Evolutionary conservation across 92 coral and sea anemone species (phyloP).

Genomic region (Virgularia gustaviana): DNA sequence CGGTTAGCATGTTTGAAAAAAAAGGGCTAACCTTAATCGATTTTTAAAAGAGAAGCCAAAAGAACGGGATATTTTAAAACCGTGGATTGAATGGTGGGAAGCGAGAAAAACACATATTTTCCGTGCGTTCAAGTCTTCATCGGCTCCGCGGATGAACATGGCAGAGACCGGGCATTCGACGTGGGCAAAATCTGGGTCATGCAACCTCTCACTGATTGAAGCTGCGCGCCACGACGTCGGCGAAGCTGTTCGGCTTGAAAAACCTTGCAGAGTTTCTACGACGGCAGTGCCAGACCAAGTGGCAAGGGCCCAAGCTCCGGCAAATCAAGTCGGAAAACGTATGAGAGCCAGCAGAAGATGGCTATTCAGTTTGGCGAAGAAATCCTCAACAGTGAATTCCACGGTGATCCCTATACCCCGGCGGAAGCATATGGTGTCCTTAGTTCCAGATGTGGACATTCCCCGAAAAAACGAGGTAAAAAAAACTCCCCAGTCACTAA

Average conservation of each 20-base stretch:
- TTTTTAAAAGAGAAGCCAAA: conserved; percentile 33
- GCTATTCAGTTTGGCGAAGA: conserved; percentile 20
- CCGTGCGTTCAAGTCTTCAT: conserved; percentile 32
- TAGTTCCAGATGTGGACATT: neutral
- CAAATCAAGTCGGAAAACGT: neutral
- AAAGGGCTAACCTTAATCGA: conserved; percentile 40
- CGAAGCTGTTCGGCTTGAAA: conserved; percentile 36
- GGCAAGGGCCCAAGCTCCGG: conserved; percentile 38
- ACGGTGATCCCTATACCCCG: conserved; percentile 34
- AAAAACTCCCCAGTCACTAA: too few species aligned
- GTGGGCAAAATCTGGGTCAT: conserved; percentile 38
- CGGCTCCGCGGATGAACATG: conserved; percentile 36
- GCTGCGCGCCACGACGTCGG: conserved; percentile 54
- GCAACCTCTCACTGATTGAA: conserved; percentile 29
- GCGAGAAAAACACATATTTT: conserved; percentile 48
- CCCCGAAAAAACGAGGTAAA: conserved; percentile 8
- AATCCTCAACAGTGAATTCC: conserved; percentile 8
- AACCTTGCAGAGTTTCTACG: conserved; percentile 12
- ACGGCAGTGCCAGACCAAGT: neutral
- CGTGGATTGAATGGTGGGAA: conserved; percentile 54
- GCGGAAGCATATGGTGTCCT: conserved; percentile 1
- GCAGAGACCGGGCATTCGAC: conserved; percentile 55
- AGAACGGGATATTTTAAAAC: conserved; percentile 4
- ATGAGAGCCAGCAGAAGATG: neutral
- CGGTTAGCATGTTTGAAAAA: conserved; percentile 45